Percentiles rank a stretch among this genome's conserved stretches.
Conservation (phyloP, 2,797 vertebrate genomes). For the Dendrocincla tyrannina region DNA sequence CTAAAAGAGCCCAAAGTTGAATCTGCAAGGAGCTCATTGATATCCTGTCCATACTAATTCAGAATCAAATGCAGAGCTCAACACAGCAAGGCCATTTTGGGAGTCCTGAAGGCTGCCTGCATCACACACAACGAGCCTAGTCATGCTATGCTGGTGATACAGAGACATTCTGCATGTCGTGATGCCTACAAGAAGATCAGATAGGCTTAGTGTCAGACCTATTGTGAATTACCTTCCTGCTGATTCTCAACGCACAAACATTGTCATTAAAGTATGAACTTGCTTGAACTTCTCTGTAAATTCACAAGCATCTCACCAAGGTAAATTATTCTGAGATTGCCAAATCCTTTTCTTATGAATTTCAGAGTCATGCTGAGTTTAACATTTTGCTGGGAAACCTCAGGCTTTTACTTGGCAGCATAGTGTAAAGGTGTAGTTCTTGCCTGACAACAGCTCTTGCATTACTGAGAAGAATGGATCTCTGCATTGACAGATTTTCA, state of each 20-base stretch:
- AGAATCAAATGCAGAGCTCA: not conserved
- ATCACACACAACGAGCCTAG: not conserved
- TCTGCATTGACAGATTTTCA: not conserved
- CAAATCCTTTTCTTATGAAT: constrained; percentile 65
- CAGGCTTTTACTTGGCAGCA: not conserved
- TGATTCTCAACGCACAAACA: not conserved
- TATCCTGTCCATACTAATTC: not conserved
- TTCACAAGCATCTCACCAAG: constrained; percentile 53
- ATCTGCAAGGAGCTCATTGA: not conserved
- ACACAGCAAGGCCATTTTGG: not conserved
- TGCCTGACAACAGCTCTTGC: constrained; percentile 42
- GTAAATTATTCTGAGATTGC: constrained; percentile 62
- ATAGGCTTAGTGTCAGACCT: not conserved
- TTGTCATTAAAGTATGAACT: constrained; percentile 13
- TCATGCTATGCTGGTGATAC: not conserved
- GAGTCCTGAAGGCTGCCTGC: not conserved
- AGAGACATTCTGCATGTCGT: not conserved
- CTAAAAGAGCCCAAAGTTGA: not conserved
- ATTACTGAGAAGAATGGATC: constrained; percentile 10
- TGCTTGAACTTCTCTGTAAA: constrained; percentile 60
- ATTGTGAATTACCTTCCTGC: not conserved
- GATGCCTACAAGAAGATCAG: not conserved
- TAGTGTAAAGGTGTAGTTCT: not conserved
- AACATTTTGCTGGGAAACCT: constrained; percentile 64
- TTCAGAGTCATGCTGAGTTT: constrained; percentile 45